Evolutionary conservation across 1,140 invertebrate species (phyloP).

Genomic region (Lordiphosa clarofinis): DNA sequence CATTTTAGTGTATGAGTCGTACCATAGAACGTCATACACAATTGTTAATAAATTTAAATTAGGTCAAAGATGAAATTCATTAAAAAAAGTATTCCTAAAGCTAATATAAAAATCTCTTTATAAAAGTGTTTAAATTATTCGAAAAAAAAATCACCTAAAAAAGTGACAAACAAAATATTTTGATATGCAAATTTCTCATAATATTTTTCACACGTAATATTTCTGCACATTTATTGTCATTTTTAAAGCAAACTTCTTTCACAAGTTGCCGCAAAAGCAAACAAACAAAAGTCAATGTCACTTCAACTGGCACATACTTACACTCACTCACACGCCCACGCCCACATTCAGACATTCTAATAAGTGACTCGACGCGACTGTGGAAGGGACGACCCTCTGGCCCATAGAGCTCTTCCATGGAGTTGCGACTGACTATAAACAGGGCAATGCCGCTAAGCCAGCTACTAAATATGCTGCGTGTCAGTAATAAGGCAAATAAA

Average conservation of each 20-base stretch:
- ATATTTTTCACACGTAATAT: neutral
- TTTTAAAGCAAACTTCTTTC: slow-evolving; percentile 23
- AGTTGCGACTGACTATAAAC: slow-evolving; percentile 38
- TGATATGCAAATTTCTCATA: neutral
- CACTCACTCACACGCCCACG: slow-evolving; percentile 16
- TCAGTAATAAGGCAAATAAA: slow-evolving; percentile 73
- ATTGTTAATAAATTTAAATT: no score
- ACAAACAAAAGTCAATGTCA: slow-evolving; percentile 70
- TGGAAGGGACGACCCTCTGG: slow-evolving; percentile 1
- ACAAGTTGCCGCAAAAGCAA: slow-evolving; percentile 29
- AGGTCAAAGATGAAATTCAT: no score
- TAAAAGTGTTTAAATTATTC: no score
- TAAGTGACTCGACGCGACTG: slow-evolving; percentile 38
- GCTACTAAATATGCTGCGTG: slow-evolving; percentile 76
- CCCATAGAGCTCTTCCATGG: slow-evolving; percentile 12
- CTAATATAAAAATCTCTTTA: no score
- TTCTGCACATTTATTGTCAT: slow-evolving; percentile 1
- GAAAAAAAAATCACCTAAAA: no score
- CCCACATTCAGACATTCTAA: slow-evolving; percentile 48
- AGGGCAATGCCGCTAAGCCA: slow-evolving; percentile 53
- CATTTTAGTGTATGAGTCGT: no score
- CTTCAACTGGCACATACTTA: slow-evolving; percentile 34
- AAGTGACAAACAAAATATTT: no score
- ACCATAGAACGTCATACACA: no score
- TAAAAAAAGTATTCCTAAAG: no score